Percentiles rank a stretch among this genome's conserved stretches.
These are phyloP conservation scores for Acanthaster planci DNA, from an alignment of 35 echinoderm and acorn worm genomes.

Conservation along the genomic window DNA sequence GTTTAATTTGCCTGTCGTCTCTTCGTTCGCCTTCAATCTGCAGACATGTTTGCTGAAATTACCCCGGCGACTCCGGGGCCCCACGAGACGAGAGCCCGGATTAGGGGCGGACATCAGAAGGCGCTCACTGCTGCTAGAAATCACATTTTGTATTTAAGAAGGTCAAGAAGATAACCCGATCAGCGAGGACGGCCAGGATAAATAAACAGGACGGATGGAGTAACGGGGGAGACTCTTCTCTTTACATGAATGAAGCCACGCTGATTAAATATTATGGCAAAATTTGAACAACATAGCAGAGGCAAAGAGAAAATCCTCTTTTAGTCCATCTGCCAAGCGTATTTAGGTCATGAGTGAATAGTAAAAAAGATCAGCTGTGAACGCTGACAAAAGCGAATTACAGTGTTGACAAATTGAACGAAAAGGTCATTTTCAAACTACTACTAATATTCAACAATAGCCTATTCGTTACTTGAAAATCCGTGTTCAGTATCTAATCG, in stretches of 20 bases:
- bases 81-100: background rate
- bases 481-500: no score
- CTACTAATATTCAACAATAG: no score
- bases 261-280: conserved; percentile 19
- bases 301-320: no score
- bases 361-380: no score
- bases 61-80: background rate
- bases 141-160: conserved; percentile 21
- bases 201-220: conserved; percentile 2
- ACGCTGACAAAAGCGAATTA: no score
- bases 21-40: conserved; percentile 14
- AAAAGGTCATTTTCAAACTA: no score
- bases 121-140: background rate
- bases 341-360: background rate
- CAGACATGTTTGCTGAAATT: conserved; percentile 17
- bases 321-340: background rate
- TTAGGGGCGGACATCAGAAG: background rate
- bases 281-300: background rate
- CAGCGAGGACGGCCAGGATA: background rate
- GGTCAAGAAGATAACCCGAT: conserved; percentile 21
- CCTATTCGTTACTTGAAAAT: no score
- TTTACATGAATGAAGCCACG: background rate
- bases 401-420: no score
- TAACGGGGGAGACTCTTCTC: background rate
- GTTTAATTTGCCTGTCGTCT: conserved; percentile 21